phyloP scores from a whole-genome alignment of 1,140 invertebrate species.

The Forficula auricularia region DNA sequence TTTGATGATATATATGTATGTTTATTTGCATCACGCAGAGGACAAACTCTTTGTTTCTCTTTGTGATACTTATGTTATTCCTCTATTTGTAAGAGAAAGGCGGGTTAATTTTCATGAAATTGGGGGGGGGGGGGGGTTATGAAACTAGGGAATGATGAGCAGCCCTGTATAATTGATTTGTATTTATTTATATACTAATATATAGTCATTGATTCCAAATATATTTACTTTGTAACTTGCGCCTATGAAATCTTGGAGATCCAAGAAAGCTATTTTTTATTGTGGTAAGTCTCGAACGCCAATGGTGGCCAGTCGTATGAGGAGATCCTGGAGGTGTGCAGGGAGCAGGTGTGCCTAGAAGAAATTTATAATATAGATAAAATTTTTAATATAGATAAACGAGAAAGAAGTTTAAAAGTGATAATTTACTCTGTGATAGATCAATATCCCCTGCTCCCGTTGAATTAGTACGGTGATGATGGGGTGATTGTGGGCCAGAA shows the following conservation, averaged over 20 bases:
- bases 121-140: too few species aligned
- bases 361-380: not conserved
- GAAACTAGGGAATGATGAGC: too few species aligned
- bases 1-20: too few species aligned
- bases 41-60: too few species aligned
- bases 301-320: constrained; percentile 53
- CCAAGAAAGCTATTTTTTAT: constrained; percentile 98
- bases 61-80: too few species aligned
- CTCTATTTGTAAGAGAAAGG: too few species aligned
- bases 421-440: not conserved
- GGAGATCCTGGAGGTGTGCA: constrained; percentile 67
- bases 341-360: constrained; percentile 15
- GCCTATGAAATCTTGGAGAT: constrained; percentile 91
- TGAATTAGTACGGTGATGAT: constrained; percentile 22
- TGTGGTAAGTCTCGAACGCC: constrained; percentile 86
- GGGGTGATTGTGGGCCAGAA: constrained; percentile 9
- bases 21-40: too few species aligned
- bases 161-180: too few species aligned
- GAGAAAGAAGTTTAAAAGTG: not conserved
- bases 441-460: constrained; percentile 3
- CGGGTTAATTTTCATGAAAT: too few species aligned
- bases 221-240: constrained; percentile 77
- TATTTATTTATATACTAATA: too few species aligned
- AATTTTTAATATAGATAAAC: not conserved
- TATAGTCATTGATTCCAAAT: not conserved